Evolutionary conservation across 2,797 vertebrate genomes (phyloP), one percentile per base, ranked within the genome.

Genomic region (Pangasius djambal): DNA sequence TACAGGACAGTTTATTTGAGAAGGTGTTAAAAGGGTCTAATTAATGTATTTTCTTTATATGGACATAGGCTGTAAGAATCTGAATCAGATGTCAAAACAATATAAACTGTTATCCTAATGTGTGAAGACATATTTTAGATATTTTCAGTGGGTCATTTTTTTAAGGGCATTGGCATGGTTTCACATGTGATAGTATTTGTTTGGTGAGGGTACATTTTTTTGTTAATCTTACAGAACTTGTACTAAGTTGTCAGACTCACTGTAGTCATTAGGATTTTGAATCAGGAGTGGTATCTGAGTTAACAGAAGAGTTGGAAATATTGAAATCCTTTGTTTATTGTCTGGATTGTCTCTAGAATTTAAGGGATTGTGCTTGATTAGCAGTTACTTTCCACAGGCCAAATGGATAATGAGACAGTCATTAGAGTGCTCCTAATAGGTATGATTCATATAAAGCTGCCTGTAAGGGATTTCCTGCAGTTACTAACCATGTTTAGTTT

Each of bases 351-450:
- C 78, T 81, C 9, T 37, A 81, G 7, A 57, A 81, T 25, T 63
- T 0, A 83, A 90, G 74, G 22, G 87, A 86, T 91, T 90, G 79
- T 70, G 34, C 61, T 40, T 87, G 82, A 90, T 90, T 91, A 88
- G 67, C 87, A 78, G 34, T 79, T 77, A 75, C 3, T 0, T 20
- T 59, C 78, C 8, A 59, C 0, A 4, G 37, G 25, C 59, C 13
- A 28, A 18, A 16, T 63, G 37, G 22, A 28, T 63, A 28, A 48
- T 44, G 63, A 28, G 25, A 65, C 6, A 61, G 18, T 70, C 74
- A 78, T 77, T 44, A 13, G 31, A 44, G 31, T 88, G 70, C 40
- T 79, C 16, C 12, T 78, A 85, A 77, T 57, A 69, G 15, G 31
- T 55, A 22, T 79, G 34, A 85, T 88, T 79, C 25, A 78, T 79